Conservation (phyloP, 2,888 invertebrate genomes). For the Bruchidius siliquastri region DNA sequence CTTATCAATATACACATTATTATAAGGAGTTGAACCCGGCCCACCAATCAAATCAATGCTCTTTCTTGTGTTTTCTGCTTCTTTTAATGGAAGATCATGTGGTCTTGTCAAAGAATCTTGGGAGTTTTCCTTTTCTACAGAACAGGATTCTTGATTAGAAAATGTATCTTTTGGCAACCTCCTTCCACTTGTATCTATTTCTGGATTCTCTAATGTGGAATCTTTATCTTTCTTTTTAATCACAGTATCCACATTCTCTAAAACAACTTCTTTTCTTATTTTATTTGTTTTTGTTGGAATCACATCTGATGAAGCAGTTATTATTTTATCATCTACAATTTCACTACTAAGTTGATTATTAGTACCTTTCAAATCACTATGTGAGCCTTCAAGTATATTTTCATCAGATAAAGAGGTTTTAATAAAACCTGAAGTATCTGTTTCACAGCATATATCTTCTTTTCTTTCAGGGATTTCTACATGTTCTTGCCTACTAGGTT, state of each 20-base stretch:
- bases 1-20: conserved; percentile 42
- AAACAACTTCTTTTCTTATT: background rate
- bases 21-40: conserved; percentile 47
- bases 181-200: conserved; percentile 1
- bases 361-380: no score
- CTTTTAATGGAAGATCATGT: conserved; percentile 23
- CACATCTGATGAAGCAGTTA: background rate
- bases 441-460: no score
- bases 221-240: background rate
- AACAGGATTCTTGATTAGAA: background rate
- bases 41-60: conserved; percentile 37
- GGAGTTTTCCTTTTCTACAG: conserved; percentile 10
- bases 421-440: no score
- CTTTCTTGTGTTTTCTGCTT: conserved; percentile 19
- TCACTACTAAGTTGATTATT: conserved; percentile 9
- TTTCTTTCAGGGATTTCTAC: background rate
- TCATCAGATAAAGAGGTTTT: no score
- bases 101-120: conserved; percentile 20
- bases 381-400: no score
- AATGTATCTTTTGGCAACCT: background rate
- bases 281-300: background rate
- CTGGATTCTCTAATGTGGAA: conserved; percentile 3
- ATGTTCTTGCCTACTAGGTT: background rate
- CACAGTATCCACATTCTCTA: background rate
- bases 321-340: conserved; percentile 8